Conservation (phyloP, 2,888 invertebrate genomes). For the Saturnia japonica region DNA sequence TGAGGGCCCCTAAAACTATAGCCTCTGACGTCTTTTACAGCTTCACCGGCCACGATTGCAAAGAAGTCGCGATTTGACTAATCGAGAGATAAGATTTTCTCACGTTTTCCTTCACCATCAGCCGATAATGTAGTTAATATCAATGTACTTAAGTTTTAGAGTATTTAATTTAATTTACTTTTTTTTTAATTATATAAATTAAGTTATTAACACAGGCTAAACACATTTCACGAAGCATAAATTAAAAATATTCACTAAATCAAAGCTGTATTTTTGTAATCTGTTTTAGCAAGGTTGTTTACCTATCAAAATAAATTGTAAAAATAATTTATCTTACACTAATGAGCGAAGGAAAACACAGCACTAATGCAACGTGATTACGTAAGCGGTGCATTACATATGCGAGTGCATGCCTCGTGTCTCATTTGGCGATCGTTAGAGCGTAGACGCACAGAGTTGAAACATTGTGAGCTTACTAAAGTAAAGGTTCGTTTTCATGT, state of each 20-base stretch:
- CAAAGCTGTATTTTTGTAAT: not conserved
- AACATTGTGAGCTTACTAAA: conserved; percentile 14
- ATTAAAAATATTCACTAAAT: not conserved
- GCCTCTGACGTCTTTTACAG: too few species aligned
- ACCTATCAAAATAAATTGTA: conserved; percentile 9
- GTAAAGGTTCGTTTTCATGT: not conserved
- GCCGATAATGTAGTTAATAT: too few species aligned
- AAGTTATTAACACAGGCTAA: too few species aligned
- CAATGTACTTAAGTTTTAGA: too few species aligned
- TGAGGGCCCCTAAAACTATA: too few species aligned
- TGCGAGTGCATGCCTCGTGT: conserved; percentile 71
- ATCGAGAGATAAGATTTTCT: too few species aligned
- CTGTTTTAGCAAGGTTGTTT: not conserved
- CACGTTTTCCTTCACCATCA: too few species aligned
- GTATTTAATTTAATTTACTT: too few species aligned
- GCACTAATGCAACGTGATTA: conserved; percentile 56
- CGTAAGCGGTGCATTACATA: conserved; percentile 72
- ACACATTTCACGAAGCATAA: not conserved
- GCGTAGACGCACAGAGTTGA: conserved; percentile 20
- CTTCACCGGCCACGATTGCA: too few species aligned
- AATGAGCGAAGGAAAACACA: conserved; percentile 26
- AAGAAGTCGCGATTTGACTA: too few species aligned
- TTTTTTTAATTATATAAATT: too few species aligned
- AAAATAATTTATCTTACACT: conserved; percentile 9
- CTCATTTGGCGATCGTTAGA: conserved; percentile 76